Evolutionary conservation across 2,888 invertebrate species (phyloP).

Genomic region (Tigriopus californicus): DNA sequence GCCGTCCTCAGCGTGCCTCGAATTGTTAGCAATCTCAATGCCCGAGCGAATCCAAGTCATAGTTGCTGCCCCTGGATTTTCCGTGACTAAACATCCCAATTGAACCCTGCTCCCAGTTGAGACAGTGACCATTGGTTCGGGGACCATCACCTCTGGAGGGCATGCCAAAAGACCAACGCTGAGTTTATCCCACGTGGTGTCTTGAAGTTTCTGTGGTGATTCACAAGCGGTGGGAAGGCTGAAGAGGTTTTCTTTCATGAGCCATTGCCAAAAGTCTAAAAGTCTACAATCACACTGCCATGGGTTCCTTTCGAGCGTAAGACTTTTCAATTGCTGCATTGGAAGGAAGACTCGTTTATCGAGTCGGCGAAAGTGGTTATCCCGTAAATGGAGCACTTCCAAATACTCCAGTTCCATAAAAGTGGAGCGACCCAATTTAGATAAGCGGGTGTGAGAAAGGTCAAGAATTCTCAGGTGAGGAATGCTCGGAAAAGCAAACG

Average conservation of each 20-base stretch:
- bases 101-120: background rate
- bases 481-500: conserved; percentile 59
- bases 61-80: conserved; percentile 3
- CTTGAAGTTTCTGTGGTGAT: background rate
- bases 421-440: background rate
- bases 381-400: conserved; percentile 3
- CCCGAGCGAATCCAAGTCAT: conserved; percentile 3
- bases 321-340: conserved; percentile 1
- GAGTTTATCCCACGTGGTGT: background rate
- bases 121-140: conserved; percentile 1
- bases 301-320: conserved; percentile 3
- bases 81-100: background rate
- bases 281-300: conserved; percentile 10
- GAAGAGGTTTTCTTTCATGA: background rate
- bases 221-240: background rate
- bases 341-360: background rate
- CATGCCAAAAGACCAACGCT: conserved; percentile 2
- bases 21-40: background rate
- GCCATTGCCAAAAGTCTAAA: conserved; percentile 7
- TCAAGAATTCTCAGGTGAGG: conserved; percentile 61
- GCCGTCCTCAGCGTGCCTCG: background rate
- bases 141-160: conserved; percentile 3
- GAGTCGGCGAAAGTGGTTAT: conserved; percentile 1
- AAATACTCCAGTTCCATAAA: background rate
- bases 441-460: conserved; percentile 54